A percentile compares a stretch with the other conserved stretches of the same genome.
Conservation (phyloP, 2,888 invertebrate species). For the Andrena chrysosceles region DNA sequence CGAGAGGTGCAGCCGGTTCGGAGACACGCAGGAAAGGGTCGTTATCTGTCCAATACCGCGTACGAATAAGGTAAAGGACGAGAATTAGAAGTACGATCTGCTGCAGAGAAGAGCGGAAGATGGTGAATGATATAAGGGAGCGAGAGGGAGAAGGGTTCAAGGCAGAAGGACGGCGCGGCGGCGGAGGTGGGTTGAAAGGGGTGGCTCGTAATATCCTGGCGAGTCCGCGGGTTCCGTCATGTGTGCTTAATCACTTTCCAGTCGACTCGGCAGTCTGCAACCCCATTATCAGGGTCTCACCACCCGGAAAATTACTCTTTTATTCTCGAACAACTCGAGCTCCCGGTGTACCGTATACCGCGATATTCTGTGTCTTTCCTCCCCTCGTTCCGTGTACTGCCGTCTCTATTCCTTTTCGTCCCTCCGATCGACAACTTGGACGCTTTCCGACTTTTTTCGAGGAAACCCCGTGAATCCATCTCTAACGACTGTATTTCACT, state of each 20-base stretch:
- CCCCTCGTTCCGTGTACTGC: constrained; percentile 27
- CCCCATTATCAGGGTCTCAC: constrained; percentile 84
- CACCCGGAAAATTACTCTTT: constrained; percentile 85
- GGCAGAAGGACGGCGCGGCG: constrained; percentile 54
- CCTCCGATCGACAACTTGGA: constrained; percentile 56
- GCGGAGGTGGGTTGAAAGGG: constrained; percentile 66
- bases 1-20: constrained; percentile 5
- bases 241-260: constrained; percentile 85
- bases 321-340: constrained; percentile 82
- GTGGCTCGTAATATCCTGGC: constrained; percentile 82
- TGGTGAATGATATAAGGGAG: constrained; percentile 57
- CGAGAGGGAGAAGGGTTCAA: constrained; percentile 28
- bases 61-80: constrained; percentile 53
- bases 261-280: constrained; percentile 84
- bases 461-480: not conserved
- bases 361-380: constrained; percentile 66
- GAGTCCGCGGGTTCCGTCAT: constrained; percentile 83
- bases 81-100: constrained; percentile 57
- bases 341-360: constrained; percentile 73
- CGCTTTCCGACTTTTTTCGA: constrained; percentile 49
- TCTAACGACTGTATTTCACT: constrained; percentile 63
- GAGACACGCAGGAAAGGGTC: constrained; percentile 38
- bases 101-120: constrained; percentile 41
- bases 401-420: constrained; percentile 49
- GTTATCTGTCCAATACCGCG: constrained; percentile 58